Base-by-base conservation (phyloP, 2,888 invertebrate species). In the Blastobasis lacticolella region DNA sequence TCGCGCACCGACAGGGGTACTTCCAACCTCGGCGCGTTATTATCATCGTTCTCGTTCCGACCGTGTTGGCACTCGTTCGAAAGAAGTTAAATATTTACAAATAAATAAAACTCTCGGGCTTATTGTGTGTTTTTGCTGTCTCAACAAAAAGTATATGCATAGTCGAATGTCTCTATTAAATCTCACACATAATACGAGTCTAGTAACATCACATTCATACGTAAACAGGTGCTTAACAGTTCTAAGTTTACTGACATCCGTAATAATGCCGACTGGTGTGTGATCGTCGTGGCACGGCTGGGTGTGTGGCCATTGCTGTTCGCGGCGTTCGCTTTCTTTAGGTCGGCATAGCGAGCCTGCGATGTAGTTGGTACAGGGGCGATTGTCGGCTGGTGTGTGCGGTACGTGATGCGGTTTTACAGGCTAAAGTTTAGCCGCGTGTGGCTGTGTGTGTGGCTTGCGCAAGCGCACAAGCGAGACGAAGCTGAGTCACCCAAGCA, bases 211-310 rank as follows among this genome's bases (percentile, higher is more conserved):
- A 69, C 72, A 71, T 72, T 71, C 71, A 67, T 78, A 78, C 76
- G 79, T 80, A 81, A 84, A 83, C 84, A 83, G 77, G 79, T 82
- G 83, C 73, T 80, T 79, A 74, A 72, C 73, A 69, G 66, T 69
- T 69, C 57, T 67, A 73, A 78, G 77, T 83, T 80, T 79, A 80
- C 79, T 79, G 79, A 81, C 83, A 80, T 81, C 72, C 69, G 70
- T 75, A 73, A 72, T 71, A 71, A 68, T 66, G 73, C 64, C 61
- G 63, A 64, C 66, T 63, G 49, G 62, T 58, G 57, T 52, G 51
- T 60, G 54, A 54, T 54, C 46, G 48, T 43, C 54, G 23, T 23
- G 23, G 23, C 23, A 23, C 3, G 23, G 23, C 23, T 23, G 23
- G 23, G 23, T 23, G 23, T 23, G 23, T 23, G 23, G 23, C 23